A percentile compares a stretch with the other conserved stretches of the same genome.
Conservation (phyloP, 1,140 invertebrate genomes). For the Wasmannia auropunctata region DNA sequence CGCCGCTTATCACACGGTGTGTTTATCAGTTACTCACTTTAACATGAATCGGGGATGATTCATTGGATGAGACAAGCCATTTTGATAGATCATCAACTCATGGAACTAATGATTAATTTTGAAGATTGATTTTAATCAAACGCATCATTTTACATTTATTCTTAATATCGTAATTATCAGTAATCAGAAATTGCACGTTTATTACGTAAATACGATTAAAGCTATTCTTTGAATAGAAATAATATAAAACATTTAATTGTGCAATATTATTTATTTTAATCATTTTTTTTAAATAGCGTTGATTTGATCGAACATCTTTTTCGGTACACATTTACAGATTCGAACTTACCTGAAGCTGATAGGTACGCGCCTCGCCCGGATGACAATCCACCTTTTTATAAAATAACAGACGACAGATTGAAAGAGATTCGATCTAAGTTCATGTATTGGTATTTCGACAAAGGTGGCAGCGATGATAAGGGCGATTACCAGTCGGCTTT, state of each 20-base stretch:
- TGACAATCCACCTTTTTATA: slow-evolving; percentile 84
- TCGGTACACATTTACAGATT: slow-evolving; percentile 75
- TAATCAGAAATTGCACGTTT: background rate
- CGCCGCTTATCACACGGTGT: slow-evolving; percentile 70
- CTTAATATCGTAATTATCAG: background rate
- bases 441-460: slow-evolving; percentile 95
- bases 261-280: background rate
- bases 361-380: slow-evolving; percentile 83
- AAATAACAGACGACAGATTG: slow-evolving; percentile 88
- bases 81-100: slow-evolving; percentile 9
- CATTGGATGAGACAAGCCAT: slow-evolving; percentile 56
- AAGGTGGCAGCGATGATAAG: slow-evolving; percentile 89
- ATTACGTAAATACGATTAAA: background rate
- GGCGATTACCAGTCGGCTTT: slow-evolving; percentile 94
- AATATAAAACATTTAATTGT: background rate
- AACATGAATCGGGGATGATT: slow-evolving; percentile 75
- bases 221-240: background rate
- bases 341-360: slow-evolving; percentile 79
- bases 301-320: background rate
- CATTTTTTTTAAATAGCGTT: background rate
- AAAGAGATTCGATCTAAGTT: slow-evolving; percentile 89
- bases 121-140: background rate
- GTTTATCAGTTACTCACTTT: slow-evolving; percentile 79
- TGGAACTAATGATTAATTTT: background rate
- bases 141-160: background rate